These are phyloP conservation scores for Semibalanus balanoides DNA, from an alignment of 1,140 invertebrate species.

Conservation along the genomic window DNA sequence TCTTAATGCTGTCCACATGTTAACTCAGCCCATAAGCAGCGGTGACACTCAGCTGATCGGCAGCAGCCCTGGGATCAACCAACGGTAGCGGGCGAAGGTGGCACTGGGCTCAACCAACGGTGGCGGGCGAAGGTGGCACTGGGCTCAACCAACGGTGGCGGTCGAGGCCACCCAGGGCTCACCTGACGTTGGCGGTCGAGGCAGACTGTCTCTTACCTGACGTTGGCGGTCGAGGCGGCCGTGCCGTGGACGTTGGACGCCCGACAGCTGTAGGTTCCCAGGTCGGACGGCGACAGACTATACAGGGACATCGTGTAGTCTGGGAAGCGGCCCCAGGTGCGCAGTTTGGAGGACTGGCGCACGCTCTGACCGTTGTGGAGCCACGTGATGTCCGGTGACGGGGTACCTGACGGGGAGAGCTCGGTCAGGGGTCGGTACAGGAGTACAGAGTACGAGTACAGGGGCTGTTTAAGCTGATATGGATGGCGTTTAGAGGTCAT, in stretches of 20 bases:
- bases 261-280: constrained; percentile 35
- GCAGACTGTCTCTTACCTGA: constrained; percentile 14
- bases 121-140: too few relatives aligned
- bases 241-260: constrained; percentile 36
- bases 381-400: constrained; percentile 53
- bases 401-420: constrained; percentile 27
- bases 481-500: too few relatives aligned
- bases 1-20: too few relatives aligned
- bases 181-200: not conserved
- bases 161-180: too few relatives aligned
- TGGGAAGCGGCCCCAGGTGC: constrained; percentile 16
- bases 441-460: too few relatives aligned
- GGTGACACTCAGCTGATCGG: too few relatives aligned
- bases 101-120: too few relatives aligned
- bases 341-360: constrained; percentile 20
- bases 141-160: too few relatives aligned
- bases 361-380: constrained; percentile 40
- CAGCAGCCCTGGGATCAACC: too few relatives aligned
- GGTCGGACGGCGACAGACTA: constrained; percentile 33
- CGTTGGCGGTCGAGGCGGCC: constrained; percentile 24
- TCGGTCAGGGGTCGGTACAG: not conserved
- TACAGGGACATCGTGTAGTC: constrained; percentile 30
- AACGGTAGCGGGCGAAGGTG: too few relatives aligned
- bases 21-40: too few relatives aligned
- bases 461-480: too few relatives aligned